A percentile compares a stretch with the other conserved stretches of the same genome.
Evolutionary conservation across 2,113 vertebrate species (phyloP).

Genomic region (Rhynchomys soricoides): DNA sequence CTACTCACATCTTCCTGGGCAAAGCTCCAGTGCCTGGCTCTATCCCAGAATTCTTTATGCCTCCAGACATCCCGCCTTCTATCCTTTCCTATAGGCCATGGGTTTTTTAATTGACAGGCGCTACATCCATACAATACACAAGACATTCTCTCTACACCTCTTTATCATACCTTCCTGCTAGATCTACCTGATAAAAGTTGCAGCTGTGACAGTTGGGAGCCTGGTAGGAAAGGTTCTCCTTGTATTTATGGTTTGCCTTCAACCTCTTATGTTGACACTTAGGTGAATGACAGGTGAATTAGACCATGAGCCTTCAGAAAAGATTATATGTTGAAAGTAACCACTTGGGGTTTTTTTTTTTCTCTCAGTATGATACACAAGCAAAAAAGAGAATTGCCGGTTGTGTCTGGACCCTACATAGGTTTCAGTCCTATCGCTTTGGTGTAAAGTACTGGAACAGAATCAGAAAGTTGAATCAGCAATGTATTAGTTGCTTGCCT

Average conservation of each 20-base stretch:
- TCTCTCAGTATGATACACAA: background rate
- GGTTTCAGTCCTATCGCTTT: background rate
- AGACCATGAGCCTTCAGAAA: conserved; percentile 12
- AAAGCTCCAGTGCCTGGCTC: no score
- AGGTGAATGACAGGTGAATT: background rate
- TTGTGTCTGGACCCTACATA: background rate
- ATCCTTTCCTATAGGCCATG: no score
- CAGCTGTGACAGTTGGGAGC: background rate
- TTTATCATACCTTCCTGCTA: background rate
- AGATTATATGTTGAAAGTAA: background rate
- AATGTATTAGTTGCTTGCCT: background rate
- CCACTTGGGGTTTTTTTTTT: conserved; percentile 43
- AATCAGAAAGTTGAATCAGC: conserved; percentile 6
- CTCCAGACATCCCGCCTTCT: no score
- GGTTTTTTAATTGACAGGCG: no score
- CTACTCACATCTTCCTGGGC: no score
- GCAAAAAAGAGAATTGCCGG: background rate
- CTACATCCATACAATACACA: no score
- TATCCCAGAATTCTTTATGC: no score
- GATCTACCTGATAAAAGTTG: background rate
- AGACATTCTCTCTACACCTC: no score
- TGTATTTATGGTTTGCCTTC: background rate
- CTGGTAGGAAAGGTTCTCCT: background rate
- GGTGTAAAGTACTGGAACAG: background rate
- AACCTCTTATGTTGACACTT: background rate